These are phyloP conservation scores for Drosophila nigrodunni DNA, from an alignment of 1,140 invertebrate species.

Conservation along the genomic window DNA sequence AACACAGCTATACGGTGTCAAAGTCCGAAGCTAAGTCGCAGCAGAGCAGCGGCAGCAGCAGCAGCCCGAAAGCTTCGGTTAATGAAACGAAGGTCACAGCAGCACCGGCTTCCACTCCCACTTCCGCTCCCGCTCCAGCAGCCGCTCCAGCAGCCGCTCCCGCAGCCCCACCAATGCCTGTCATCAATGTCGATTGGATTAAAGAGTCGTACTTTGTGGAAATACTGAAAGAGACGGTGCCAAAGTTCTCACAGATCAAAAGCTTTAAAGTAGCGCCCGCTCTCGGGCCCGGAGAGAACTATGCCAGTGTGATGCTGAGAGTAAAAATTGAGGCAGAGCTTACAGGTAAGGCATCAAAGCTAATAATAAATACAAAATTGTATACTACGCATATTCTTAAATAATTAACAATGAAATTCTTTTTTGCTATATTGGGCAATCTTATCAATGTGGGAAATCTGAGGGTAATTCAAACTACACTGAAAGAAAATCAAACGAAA, in stretches of 20 bases:
- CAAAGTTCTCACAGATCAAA: conserved; percentile 61
- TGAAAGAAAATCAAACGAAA: no score
- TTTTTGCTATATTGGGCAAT: not conserved
- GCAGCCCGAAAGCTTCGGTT: not conserved
- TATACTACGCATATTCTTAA: not conserved
- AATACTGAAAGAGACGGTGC: conserved; percentile 73
- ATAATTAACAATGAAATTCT: not conserved
- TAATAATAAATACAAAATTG: conserved; percentile 8
- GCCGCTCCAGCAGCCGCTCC: not conserved
- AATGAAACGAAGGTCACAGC: conserved; percentile 4
- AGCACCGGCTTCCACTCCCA: not conserved
- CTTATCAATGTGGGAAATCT: conserved; percentile 4
- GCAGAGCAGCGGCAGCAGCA: not conserved
- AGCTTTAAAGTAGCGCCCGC: conserved; percentile 42
- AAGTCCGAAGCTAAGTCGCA: not conserved
- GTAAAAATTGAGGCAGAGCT: conserved; percentile 51
- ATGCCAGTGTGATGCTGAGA: conserved; percentile 55
- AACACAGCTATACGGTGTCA: conserved; percentile 38
- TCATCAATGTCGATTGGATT: conserved; percentile 75
- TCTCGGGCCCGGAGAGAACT: conserved; percentile 59
- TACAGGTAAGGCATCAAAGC: conserved; percentile 29
- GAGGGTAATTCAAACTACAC: not conserved
- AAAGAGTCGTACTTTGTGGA: conserved; percentile 81
- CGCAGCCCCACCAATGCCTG: not conserved
- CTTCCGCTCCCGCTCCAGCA: not conserved